These are phyloP conservation scores for Crotalus horridus DNA, from an alignment of 2,113 vertebrate species.

Conservation along the genomic window DNA sequence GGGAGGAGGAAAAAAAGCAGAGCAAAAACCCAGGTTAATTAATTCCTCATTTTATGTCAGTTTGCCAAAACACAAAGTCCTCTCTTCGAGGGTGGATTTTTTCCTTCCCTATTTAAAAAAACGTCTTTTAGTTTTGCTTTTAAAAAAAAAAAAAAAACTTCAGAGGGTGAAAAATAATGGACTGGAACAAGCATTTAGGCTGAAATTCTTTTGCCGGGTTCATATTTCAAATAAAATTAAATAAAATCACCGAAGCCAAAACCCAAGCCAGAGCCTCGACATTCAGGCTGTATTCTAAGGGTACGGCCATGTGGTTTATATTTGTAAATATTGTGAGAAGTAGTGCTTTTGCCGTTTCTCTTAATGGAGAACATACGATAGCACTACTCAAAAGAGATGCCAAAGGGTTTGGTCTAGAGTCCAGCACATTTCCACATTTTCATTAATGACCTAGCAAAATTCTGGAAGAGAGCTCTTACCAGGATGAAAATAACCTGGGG, in stretches of 20 bases:
- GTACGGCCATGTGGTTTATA: constrained; percentile 65
- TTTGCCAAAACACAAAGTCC: constrained; percentile 39
- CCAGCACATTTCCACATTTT: neutral
- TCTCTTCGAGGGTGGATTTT: constrained; percentile 27
- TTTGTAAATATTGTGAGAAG: constrained; percentile 74
- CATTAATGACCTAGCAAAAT: neutral
- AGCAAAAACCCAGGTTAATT: constrained; percentile 49
- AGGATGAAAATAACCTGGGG: neutral
- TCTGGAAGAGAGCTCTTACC: neutral
- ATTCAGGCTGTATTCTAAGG: constrained; percentile 67
- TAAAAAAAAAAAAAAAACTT: constrained; percentile 2
- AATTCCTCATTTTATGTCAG: constrained; percentile 13
- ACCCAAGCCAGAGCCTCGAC: constrained; percentile 56
- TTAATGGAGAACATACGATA: constrained; percentile 71
- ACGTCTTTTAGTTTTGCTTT: neutral
- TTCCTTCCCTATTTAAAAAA: constrained; percentile 36
- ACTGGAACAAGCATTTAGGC: constrained; percentile 54
- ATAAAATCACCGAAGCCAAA: constrained; percentile 46
- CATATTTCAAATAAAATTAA: constrained; percentile 64
- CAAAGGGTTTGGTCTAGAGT: neutral
- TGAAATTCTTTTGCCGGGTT: constrained; percentile 64
- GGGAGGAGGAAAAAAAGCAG: neutral
- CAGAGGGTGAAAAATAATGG: constrained; percentile 54
- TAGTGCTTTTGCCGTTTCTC: constrained; percentile 69
- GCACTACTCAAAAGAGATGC: constrained; percentile 43